Evolutionary conservation across 2,888 invertebrate genomes (phyloP).

Genomic region (Caenorhabditis panamensis): DNA sequence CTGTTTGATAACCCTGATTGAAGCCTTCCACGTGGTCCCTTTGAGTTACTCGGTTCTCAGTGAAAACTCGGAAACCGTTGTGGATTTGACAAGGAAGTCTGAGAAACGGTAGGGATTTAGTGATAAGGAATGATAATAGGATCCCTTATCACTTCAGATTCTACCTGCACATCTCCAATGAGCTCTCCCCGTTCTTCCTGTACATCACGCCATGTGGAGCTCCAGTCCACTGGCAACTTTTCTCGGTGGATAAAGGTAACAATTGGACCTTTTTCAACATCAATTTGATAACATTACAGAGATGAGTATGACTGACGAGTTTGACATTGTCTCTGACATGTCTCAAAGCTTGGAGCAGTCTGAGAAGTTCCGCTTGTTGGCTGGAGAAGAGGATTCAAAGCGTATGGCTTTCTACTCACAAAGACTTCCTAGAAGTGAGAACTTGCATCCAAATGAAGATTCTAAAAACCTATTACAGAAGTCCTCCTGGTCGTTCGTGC

Average conservation of each 20-base stretch:
- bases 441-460: too few species aligned
- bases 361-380: slow-evolving; percentile 62
- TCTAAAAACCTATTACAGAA: slow-evolving; percentile 37
- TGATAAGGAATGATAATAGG: not conserved
- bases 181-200: slow-evolving; percentile 59
- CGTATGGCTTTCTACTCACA: slow-evolving; percentile 74
- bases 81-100: slow-evolving; percentile 32
- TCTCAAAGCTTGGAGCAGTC: slow-evolving; percentile 33
- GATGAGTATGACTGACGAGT: slow-evolving; percentile 37
- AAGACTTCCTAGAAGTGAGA: slow-evolving; percentile 52
- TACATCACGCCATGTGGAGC: slow-evolving; percentile 74
- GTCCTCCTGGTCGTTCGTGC: slow-evolving; percentile 45
- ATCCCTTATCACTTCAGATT: slow-evolving; percentile 25
- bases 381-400: slow-evolving; percentile 73
- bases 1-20: not conserved
- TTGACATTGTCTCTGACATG: slow-evolving; percentile 26
- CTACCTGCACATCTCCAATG: slow-evolving; percentile 40
- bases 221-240: slow-evolving; percentile 74
- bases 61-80: slow-evolving; percentile 40
- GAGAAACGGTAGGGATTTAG: slow-evolving; percentile 28
- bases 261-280: too few species aligned
- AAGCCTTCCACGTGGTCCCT: slow-evolving; percentile 36
- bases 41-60: slow-evolving; percentile 31
- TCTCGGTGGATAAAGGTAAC: slow-evolving; percentile 48
- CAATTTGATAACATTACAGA: slow-evolving; percentile 3